Evolutionary conservation across 2,888 invertebrate species (phyloP), one percentile per base, ranked within the genome.

Genomic region (Drepana falcataria): DNA sequence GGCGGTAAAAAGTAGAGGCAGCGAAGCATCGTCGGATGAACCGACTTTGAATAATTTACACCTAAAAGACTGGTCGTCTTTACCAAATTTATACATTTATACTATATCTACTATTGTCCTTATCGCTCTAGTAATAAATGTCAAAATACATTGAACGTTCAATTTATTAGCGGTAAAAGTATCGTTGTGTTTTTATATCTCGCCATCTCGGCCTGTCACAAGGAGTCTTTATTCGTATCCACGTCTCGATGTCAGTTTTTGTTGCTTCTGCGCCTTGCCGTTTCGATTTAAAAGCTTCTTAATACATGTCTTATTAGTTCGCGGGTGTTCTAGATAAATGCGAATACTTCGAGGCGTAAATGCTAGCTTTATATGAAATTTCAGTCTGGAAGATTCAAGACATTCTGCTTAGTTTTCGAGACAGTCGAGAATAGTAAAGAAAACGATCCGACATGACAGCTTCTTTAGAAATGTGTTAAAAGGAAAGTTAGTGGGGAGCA

Each of bases 11-110:
- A 80, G 73, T 77, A 73, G 75, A 79, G 73, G 77, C 81, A 79
- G 77, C 72, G 71, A 65, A 75, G 79, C 81, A 74, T 78, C 74
- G 67, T 72, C 62, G 79, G 85, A 85, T 83, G 84, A 86, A 77
- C 80, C 73, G 72, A 69, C 74, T 84, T 82, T 89, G 85, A 88
- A 89, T 89, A 86, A 88, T 89, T 88, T 87, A 88, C 87, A 85
- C 85, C 83, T 85, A 83, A 83, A 79, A 75, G 72, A 71, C 73
- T 70, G 66, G 69, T 73, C 73, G 71, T 69, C 57, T 71, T 71
- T 63, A 62, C 69, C 65, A 69, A 55, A 56, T 64, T 56, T 53
- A 57, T 58, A 48, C 61, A 48, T 33, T 47, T 51, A 3, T 53
- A 52, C 47, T 41, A 49, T 41, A 51, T 55, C 53, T 51, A 47